Base-by-base conservation (phyloP, 2,797 vertebrate genomes). In the Sciurus vulgaris region DNA sequence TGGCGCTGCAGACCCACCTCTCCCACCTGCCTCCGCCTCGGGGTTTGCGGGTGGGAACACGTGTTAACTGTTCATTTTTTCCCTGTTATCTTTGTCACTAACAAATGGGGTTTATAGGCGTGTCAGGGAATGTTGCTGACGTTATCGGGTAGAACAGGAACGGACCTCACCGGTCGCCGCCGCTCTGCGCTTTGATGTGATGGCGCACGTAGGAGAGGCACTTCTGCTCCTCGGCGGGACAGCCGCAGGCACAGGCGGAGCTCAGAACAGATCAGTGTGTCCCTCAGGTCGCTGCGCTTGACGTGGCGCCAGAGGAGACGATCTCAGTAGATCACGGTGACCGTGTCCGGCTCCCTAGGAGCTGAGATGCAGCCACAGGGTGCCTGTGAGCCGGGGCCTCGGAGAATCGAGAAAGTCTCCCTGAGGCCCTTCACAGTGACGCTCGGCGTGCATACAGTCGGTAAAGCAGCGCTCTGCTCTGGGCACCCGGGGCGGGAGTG, bases 251-350 rank as follows among this genome's bases (percentile, higher is more conserved):
- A 83, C 24, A 67, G 74, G 26, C 73, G 15, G 28, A 96, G 38
- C 38, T 38, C 38, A n/a, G n/a, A n/a, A n/a, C n/a, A n/a, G n/a
- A n/a, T n/a, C n/a, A 38, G 38, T 38, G 38, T 87, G 0, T 79
- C 13, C 87, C 77, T 96, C 41, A 70, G 18, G 22, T 86, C 47
- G 51, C 4, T 78, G 4, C 56, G 41, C 7, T 96, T 22, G 54
- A 3, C n/a, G 86, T 77, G 83, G 12, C 89, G 12, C 24, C 17
- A 54, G 56, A 78, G 76, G 38, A 77, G 26, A 67, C 63, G 83
- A 84, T 93, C 20, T 94, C 35, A n/a, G 96, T 92, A 88, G 76
- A 87, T 4, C 41, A 3, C 12, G 86, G 84, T 82, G 65, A 81
- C 18, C 59, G 11, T 90, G 56, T 56, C 22, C 73, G 85, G 6